phyloP scores from a whole-genome alignment of 2,888 invertebrate species.

The Lepas anatifera region DNA sequence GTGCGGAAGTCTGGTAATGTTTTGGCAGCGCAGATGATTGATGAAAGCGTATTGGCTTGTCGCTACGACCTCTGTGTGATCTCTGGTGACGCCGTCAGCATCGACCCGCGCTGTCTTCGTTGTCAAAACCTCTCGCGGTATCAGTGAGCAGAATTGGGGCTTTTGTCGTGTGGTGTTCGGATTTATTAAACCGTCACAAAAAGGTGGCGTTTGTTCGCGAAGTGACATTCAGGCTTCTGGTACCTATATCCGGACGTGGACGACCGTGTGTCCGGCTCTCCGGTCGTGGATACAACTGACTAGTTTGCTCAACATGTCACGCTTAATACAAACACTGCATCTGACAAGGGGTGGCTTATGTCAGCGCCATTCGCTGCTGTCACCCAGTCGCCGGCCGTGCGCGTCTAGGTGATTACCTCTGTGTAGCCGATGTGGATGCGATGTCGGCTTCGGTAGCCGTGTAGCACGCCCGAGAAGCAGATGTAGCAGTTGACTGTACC shows the following conservation, averaged over 20 bases:
- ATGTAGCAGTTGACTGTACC: background rate
- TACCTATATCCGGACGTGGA: too few species aligned
- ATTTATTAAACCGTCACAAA: too few species aligned
- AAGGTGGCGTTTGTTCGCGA: background rate
- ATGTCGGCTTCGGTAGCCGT: background rate
- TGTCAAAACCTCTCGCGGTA: too few species aligned
- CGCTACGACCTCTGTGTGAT: too few species aligned
- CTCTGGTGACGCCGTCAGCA: too few species aligned
- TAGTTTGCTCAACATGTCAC: slow-evolving; percentile 3
- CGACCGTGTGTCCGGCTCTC: background rate
- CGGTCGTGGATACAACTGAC: background rate
- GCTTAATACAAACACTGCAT: background rate
- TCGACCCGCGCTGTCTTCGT: too few species aligned
- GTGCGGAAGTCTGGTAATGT: too few species aligned
- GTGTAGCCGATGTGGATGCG: background rate
- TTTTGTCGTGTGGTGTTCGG: background rate
- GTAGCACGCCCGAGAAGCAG: background rate
- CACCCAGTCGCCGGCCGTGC: background rate
- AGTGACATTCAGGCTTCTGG: too few species aligned
- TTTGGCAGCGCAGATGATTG: too few species aligned
- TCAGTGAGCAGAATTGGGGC: background rate
- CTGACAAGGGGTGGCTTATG: background rate
- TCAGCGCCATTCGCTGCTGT: background rate
- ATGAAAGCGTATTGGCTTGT: too few species aligned
- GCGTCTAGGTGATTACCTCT: background rate